Percentiles rank a stretch among this genome's conserved stretches.
These are phyloP conservation scores for Scaeva pyrastri DNA, from an alignment of 2,888 invertebrate genomes.

Conservation along the genomic window DNA sequence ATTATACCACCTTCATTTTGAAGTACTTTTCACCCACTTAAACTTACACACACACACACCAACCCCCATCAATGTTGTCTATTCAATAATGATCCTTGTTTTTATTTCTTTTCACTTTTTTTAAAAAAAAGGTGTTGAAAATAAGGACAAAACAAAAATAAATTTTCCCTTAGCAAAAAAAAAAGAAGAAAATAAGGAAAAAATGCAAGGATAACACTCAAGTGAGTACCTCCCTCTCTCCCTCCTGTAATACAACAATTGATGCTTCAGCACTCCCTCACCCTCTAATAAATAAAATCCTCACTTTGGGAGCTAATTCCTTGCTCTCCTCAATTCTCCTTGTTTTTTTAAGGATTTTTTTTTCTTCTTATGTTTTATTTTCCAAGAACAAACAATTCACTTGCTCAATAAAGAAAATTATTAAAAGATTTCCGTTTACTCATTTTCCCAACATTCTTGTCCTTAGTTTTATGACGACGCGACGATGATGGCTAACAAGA, in stretches of 20 bases:
- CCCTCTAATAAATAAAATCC: not conserved
- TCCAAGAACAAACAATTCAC: conserved; percentile 53
- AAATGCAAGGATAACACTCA: conserved; percentile 56
- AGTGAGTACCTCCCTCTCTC: conserved; percentile 24
- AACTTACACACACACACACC: conserved; percentile 10
- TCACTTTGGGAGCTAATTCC: conserved; percentile 24
- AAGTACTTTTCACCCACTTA: conserved; percentile 38
- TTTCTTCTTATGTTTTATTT: conserved; percentile 11
- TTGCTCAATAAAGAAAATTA: conserved; percentile 66
- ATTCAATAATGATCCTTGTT: conserved; percentile 30
- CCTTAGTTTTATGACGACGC: conserved; percentile 8
- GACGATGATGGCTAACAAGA: conserved; percentile 19
- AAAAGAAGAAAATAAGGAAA: conserved; percentile 12
- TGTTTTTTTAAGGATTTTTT: not conserved
- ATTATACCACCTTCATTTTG: conserved; percentile 26
- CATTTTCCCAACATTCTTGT: conserved; percentile 25
- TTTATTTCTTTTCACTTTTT: not conserved
- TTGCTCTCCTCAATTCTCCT: not conserved
- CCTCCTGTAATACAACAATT: conserved; percentile 45
- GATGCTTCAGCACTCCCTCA: conserved; percentile 46
- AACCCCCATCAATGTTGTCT: not conserved
- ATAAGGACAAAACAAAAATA: conserved; percentile 8
- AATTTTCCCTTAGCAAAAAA: conserved; percentile 1
- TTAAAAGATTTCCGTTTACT: conserved; percentile 63
- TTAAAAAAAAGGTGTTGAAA: conserved; percentile 3